Percentiles rank a stretch among this genome's conserved stretches.
Conservation (phyloP, 2,113 vertebrate genomes). For the Dipodomys ordii region DNA sequence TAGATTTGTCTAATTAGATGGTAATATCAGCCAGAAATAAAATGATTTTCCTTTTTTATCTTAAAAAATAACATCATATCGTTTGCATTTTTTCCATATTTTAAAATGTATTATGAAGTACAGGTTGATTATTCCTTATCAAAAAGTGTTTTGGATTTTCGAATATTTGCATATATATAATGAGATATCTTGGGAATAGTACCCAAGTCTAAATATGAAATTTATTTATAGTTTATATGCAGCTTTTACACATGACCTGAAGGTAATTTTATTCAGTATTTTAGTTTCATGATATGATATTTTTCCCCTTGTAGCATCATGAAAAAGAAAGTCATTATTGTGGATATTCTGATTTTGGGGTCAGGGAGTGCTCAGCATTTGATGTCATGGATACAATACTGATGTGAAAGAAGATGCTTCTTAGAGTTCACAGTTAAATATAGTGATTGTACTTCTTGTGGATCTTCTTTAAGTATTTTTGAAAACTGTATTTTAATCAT, state of each 20-base stretch:
- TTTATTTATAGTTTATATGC: neutral
- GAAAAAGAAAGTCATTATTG: too few species aligned
- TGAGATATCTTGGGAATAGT: neutral
- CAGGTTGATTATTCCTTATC: neutral
- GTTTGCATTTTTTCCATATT: conserved; percentile 34
- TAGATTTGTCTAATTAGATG: conserved; percentile 6
- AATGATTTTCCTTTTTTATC: neutral
- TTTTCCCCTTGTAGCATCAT: neutral
- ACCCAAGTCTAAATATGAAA: neutral
- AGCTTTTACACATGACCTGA: neutral
- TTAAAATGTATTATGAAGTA: neutral
- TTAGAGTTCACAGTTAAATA: neutral
- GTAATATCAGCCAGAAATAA: neutral
- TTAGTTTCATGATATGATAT: neutral
- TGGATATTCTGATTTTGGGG: neutral
- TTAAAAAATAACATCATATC: neutral
- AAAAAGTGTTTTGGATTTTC: neutral
- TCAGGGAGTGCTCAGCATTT: neutral
- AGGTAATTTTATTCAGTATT: neutral
- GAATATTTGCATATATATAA: neutral
- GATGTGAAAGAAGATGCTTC: neutral
- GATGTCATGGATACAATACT: neutral
- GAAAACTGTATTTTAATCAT: conserved; percentile 25
- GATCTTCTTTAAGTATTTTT: conserved; percentile 5
- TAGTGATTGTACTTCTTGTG: neutral